phyloP scores from a whole-genome alignment of 1,140 invertebrate genomes.

The Monochamus saltuarius region DNA sequence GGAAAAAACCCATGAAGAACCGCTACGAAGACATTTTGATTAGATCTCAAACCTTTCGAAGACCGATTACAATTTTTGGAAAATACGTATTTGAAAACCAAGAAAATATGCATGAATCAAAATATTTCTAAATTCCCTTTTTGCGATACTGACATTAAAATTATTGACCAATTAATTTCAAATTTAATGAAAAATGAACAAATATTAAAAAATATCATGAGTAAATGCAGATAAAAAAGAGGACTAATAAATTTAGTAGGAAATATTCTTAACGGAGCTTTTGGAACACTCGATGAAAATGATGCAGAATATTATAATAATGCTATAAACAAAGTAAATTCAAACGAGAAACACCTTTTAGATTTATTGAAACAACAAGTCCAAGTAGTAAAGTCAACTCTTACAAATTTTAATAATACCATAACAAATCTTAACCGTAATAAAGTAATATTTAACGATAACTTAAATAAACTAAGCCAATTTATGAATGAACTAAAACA shows the following conservation, averaged over 20 bases:
- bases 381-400: conserved; percentile 3
- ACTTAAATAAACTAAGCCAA: conserved; percentile 5
- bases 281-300: conserved; percentile 29
- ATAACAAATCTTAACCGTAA: conserved; percentile 20
- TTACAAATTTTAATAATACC: conserved; percentile 26
- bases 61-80: too few relatives aligned
- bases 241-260: conserved; percentile 9
- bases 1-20: too few relatives aligned
- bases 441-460: conserved; percentile 21
- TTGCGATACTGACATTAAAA: too few relatives aligned
- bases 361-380: conserved; percentile 28
- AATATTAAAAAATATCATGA: too few relatives aligned
- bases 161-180: too few relatives aligned
- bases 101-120: too few relatives aligned
- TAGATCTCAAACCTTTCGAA: too few relatives aligned
- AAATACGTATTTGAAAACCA: too few relatives aligned
- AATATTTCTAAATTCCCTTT: too few relatives aligned
- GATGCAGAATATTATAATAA: conserved; percentile 33
- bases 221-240: conserved; percentile 12
- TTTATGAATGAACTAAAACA: background rate
- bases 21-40: too few relatives aligned
- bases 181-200: too few relatives aligned
- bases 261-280: conserved; percentile 27
- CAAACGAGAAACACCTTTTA: conserved; percentile 26
- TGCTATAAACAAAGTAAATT: conserved; percentile 24